These are phyloP conservation scores for Nothura maculosa DNA, from an alignment of 2,797 vertebrate genomes.

Conservation along the genomic window DNA sequence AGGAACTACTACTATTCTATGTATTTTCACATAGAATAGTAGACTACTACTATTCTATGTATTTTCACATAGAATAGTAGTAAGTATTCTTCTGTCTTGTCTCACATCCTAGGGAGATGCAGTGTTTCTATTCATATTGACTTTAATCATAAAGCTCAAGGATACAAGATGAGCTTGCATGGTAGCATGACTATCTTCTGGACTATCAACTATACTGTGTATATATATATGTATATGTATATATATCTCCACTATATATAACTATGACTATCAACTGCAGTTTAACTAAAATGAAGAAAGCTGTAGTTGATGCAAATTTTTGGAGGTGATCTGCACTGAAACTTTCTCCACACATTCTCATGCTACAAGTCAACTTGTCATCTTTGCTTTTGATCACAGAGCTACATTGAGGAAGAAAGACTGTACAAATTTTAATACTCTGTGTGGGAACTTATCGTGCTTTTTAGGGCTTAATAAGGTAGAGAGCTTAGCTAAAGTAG, in stretches of 20 bases:
- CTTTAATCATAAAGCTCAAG: neutral
- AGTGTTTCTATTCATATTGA: neutral
- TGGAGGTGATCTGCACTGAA: neutral
- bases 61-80: neutral
- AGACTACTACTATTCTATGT: too few relatives aligned
- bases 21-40: neutral
- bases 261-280: neutral
- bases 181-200: neutral
- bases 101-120: neutral
- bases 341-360: neutral
- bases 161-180: neutral
- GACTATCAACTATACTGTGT: too few relatives aligned
- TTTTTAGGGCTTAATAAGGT: too few relatives aligned
- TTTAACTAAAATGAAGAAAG: neutral
- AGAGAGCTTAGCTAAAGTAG: too few relatives aligned
- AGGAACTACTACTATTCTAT: too few relatives aligned
- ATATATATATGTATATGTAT: too few relatives aligned
- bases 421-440: neutral
- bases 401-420: neutral
- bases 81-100: neutral
- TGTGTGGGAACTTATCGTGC: too few relatives aligned
- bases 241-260: too few relatives aligned
- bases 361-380: neutral
- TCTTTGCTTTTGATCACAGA: neutral
- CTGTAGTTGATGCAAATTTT: neutral